Percentiles rank a stretch among this genome's conserved stretches.
Conservation (phyloP, 2,888 invertebrate genomes). For the Helobdella robusta region DNA sequence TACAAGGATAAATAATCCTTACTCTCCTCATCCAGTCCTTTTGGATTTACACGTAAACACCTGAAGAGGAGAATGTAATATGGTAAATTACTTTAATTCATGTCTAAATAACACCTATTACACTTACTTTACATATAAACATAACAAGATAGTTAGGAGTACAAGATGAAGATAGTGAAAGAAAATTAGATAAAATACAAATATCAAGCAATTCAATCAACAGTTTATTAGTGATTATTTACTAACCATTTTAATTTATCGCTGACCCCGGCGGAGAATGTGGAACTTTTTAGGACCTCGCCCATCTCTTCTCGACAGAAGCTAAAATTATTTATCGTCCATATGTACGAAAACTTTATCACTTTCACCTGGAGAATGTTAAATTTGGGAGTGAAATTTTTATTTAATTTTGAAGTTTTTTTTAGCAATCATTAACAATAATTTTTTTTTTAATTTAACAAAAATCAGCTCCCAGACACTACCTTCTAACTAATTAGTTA, state of each 20-base stretch:
- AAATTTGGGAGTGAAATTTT: too few relatives aligned
- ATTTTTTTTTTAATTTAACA: neutral
- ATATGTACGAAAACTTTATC: slow-evolving; percentile 99
- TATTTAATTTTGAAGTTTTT: too few relatives aligned
- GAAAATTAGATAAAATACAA: too few relatives aligned
- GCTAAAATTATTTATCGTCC: slow-evolving; percentile 99
- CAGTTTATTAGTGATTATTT: too few relatives aligned
- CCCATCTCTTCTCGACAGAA: slow-evolving; percentile 99
- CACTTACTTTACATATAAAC: too few relatives aligned
- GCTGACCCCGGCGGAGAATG: slow-evolving; percentile 97
- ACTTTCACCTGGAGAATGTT: slow-evolving; percentile 99
- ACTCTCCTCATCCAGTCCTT: slow-evolving; percentile 98
- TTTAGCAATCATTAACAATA: too few relatives aligned
- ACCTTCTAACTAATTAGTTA: too few relatives aligned
- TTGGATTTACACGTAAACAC: slow-evolving; percentile 98
- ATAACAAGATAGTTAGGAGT: too few relatives aligned
- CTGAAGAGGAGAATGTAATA: slow-evolving; percentile 48
- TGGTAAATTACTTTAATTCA: too few relatives aligned
- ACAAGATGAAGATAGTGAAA: too few relatives aligned
- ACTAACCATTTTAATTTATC: slow-evolving; percentile 93
- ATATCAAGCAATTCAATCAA: too few relatives aligned
- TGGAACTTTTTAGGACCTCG: slow-evolving; percentile 97
- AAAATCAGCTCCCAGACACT: neutral
- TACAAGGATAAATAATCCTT: slow-evolving; percentile 99
- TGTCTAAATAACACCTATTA: neutral